Evolutionary conservation across 2,113 vertebrate genomes (phyloP).

Genomic region (Petromus typicus): DNA sequence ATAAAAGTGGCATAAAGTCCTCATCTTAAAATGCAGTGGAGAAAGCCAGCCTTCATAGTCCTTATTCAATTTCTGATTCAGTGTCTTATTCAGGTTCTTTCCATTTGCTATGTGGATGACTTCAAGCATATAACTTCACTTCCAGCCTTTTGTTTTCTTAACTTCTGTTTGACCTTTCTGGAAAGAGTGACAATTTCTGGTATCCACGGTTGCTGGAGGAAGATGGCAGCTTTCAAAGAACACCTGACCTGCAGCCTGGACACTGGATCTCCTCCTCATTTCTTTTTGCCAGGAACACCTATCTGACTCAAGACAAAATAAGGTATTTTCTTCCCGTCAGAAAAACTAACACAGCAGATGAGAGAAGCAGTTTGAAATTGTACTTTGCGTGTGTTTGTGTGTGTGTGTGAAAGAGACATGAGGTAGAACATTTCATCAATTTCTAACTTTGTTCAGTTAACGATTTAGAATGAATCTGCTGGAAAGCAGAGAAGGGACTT

Average conservation of each 20-base stretch:
- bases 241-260: neutral
- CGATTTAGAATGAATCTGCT: conserved; percentile 14
- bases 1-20: neutral
- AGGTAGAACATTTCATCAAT: conserved; percentile 40
- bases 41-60: neutral
- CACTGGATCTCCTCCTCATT: neutral
- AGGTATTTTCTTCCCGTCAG: conserved; percentile 36
- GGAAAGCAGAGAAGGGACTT: neutral
- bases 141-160: neutral
- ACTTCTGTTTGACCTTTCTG: neutral
- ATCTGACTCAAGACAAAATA: conserved; percentile 25
- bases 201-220: neutral
- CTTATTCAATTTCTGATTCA: no score
- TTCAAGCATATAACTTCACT: neutral
- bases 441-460: conserved; percentile 31
- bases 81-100: neutral
- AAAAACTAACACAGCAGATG: neutral
- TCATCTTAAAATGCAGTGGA: neutral
- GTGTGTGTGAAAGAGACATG: neutral
- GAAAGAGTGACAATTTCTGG: neutral
- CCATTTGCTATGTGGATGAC: neutral
- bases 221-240: neutral
- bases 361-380: conserved; percentile 43
- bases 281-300: conserved; percentile 15
- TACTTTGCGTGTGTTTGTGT: conserved; percentile 22